Base-by-base conservation (phyloP, 2,113 vertebrate genomes). In the Nematolebias whitei region DNA sequence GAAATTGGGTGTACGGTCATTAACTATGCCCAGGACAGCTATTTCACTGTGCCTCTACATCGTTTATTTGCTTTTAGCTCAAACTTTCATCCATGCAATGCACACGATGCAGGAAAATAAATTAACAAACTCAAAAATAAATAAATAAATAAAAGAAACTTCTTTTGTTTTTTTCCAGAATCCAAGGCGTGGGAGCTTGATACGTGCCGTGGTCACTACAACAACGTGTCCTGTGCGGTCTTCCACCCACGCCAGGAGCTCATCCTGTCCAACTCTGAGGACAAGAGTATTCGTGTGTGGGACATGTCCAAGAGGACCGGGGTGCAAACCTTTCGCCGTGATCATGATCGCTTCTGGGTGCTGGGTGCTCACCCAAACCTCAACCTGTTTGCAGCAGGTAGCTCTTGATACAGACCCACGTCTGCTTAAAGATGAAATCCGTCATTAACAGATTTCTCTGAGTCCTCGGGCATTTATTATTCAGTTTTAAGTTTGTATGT, bases 301-400 rank as follows among this genome's bases (percentile, higher is more conserved):
- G 97, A 98, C 43, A 99, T 98, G 96, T 98, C 96, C 49, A 99
- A 98, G 68, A 95, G 96, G 74, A 98, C 96, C 0, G 97, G 97
- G 0, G 97, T 99, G 56, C 97, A 98, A 79, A 98, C 97, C 11
- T 99, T 98, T 84, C 95, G 97, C 8, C 86, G 97, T 40, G 97
- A 99, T 81, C 97, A 99, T 0, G 97, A 99, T 79, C 95, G 97
- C 35, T 99, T 99, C 80, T 99, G 97, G 97, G 96, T 99, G 11
- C 82, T 99, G 48, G 96, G 96, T 0, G 97, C 97, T 12, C 97
- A 99, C 63, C 97, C 96, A 24, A 98, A 98, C 88, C 97, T 99
- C 81, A 99, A 99, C 88, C 93, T 99, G 20, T 99, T 99, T 47
- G 97, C 97, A 43, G 97, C 96, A 47, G 97, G 97, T 98, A 85